Conservation (phyloP, 2,797 vertebrate species). For the Hephaestus fuliginosus region DNA sequence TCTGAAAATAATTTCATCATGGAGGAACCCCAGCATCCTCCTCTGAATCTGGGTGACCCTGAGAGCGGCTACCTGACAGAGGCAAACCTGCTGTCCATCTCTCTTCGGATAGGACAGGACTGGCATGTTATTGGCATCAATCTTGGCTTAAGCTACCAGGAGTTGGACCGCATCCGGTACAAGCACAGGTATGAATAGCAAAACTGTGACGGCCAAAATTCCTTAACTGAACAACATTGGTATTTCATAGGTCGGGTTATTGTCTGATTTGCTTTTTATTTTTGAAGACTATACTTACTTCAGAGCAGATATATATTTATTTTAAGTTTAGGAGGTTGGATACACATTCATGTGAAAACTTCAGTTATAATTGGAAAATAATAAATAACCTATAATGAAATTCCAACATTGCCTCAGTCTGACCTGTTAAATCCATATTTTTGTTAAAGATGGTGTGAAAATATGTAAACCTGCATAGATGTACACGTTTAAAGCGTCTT, state of each 20-base stretch:
- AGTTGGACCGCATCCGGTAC: slow-evolving; percentile 90
- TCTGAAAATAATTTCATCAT: slow-evolving; percentile 67
- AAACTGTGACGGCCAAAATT: background rate
- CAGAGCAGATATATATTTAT: background rate
- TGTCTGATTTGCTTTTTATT: background rate
- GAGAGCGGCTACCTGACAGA: slow-evolving; percentile 97
- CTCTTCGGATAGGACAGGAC: slow-evolving; percentile 90
- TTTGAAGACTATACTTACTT: background rate
- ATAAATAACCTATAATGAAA: background rate
- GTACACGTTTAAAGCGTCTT: slow-evolving; percentile 14
- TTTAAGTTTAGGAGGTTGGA: background rate
- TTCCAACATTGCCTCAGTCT: background rate
- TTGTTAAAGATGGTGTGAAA: background rate
- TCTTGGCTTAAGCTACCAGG: slow-evolving; percentile 90
- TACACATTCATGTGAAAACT: slow-evolving; percentile 1
- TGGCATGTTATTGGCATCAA: slow-evolving; percentile 93
- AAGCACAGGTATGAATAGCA: slow-evolving; percentile 86
- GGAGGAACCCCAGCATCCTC: slow-evolving; percentile 82
- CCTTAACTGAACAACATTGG: background rate
- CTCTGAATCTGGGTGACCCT: slow-evolving; percentile 93
- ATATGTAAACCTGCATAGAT: background rate
- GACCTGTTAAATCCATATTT: background rate
- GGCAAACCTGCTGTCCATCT: slow-evolving; percentile 93
- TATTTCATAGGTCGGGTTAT: background rate
- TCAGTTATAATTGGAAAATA: background rate